Percentiles rank a stretch among this genome's conserved stretches.
Conservation (phyloP, 2,888 invertebrate species). For the Acleris cristana region DNA sequence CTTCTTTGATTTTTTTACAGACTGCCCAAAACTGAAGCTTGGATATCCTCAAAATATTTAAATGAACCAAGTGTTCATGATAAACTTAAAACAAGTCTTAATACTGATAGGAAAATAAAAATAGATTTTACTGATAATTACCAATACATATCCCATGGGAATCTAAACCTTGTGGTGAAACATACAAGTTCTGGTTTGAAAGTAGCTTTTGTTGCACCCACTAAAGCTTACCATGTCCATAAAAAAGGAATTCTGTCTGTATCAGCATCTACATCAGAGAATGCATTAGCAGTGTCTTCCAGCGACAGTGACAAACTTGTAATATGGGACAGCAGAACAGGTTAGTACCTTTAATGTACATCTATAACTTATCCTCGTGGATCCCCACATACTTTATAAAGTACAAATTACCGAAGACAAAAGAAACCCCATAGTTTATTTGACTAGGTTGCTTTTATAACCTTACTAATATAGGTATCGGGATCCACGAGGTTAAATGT, state of each 20-base stretch:
- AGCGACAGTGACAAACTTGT: constrained; percentile 83
- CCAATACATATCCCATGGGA: constrained; percentile 69
- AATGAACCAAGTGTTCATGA: constrained; percentile 71
- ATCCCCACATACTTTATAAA: no score
- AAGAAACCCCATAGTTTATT: no score
- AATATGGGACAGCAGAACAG: constrained; percentile 86
- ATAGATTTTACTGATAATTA: constrained; percentile 68
- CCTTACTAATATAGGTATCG: no score
- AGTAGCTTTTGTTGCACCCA: constrained; percentile 79
- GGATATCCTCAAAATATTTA: constrained; percentile 78
- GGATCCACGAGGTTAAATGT: no score
- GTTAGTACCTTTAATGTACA: constrained; percentile 53
- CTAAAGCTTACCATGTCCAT: constrained; percentile 74
- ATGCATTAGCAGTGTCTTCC: constrained; percentile 85
- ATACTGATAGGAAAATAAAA: constrained; percentile 70
- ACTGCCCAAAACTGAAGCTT: constrained; percentile 71
- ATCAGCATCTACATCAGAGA: constrained; percentile 83
- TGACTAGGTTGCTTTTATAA: no score
- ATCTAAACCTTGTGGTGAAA: constrained; percentile 71
- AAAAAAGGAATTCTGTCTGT: constrained; percentile 81
- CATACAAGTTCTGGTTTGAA: constrained; percentile 70
- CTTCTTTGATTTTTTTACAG: constrained; percentile 54
- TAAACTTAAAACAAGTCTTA: constrained; percentile 63
- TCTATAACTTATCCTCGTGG: no score
- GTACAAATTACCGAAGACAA: no score